Base-by-base conservation (phyloP, 2,888 invertebrate genomes). In the Apodemia duryi region DNA sequence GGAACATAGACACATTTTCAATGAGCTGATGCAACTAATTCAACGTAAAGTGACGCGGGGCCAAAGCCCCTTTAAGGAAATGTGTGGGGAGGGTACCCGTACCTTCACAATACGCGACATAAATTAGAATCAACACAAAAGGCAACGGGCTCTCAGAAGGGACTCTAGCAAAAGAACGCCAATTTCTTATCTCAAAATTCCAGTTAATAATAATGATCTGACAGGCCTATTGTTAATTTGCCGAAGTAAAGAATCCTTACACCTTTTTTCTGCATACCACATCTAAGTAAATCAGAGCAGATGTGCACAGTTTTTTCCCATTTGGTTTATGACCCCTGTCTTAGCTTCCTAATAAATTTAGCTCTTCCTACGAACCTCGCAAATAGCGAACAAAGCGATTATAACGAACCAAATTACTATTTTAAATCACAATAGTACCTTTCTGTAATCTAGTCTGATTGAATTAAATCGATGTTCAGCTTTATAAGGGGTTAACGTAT, bases 71-170 rank as follows among this genome's bases (percentile, higher is more conserved):
- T 77, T 81, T 79, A 83, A 86, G 86, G 86, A 88, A 86, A 84
- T 82, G 84, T 85, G 88, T 86, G 88, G 89, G 87, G 89, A 85
- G 88, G 84, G 87, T 80, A 81, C 82, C 79, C 79, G 77, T 77
- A 77, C 80, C 77, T 79, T 83, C 69, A 90, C 89, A 90, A 91
- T 90, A 82, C 89, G 85, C 83, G 83, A 91, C 90, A 91, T 91
- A 91, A 91, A 91, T 91, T 91, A 91, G 88, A 89, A 85, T 83
- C 86, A 83, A 86, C 86, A 91, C 88, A 91, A 91, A 90, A 86
- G 89, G 78, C 77, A 79, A 71, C 79, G 80, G 79, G 81, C 88
- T 88, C 89, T 88, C 84, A 84, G 87, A 88, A 90, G 88, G 91
- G 88, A 88, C 83, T 83, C 81, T 77, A 76, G 79, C 86, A 74